Conservation (phyloP, 2,888 invertebrate species). For the Alentia gelatinosa region DNA sequence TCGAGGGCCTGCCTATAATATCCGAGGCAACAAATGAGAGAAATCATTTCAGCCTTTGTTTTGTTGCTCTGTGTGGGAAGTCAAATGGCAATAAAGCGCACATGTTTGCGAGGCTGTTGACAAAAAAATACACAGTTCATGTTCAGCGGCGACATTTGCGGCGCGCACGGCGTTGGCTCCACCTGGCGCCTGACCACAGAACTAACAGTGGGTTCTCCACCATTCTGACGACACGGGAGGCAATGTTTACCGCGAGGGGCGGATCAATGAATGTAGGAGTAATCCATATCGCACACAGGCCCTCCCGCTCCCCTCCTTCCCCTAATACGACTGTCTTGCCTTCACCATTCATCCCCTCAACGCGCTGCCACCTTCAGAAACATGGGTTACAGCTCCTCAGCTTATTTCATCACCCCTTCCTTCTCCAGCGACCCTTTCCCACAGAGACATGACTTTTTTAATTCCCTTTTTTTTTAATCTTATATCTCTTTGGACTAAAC, state of each 20-base stretch:
- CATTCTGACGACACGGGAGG: neutral
- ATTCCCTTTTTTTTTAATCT: neutral
- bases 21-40: slow-evolving; percentile 35
- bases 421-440: neutral
- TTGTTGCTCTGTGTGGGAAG: slow-evolving; percentile 46
- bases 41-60: slow-evolving; percentile 37
- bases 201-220: neutral
- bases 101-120: neutral
- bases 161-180: neutral
- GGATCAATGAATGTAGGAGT: neutral
- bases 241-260: neutral
- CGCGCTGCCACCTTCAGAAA: no score
- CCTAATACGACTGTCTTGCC: no score
- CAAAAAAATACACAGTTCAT: neutral
- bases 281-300: slow-evolving; percentile 27
- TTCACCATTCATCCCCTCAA: no score
- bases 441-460: neutral
- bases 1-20: slow-evolving; percentile 40
- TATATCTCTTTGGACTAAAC: neutral
- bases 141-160: neutral
- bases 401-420: neutral
- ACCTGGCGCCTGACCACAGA: neutral
- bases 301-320: neutral
- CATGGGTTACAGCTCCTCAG: no score
- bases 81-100: slow-evolving; percentile 37